Evolutionary conservation across 2,113 vertebrate species (phyloP).

Genomic region (Halichoeres trimaculatus): DNA sequence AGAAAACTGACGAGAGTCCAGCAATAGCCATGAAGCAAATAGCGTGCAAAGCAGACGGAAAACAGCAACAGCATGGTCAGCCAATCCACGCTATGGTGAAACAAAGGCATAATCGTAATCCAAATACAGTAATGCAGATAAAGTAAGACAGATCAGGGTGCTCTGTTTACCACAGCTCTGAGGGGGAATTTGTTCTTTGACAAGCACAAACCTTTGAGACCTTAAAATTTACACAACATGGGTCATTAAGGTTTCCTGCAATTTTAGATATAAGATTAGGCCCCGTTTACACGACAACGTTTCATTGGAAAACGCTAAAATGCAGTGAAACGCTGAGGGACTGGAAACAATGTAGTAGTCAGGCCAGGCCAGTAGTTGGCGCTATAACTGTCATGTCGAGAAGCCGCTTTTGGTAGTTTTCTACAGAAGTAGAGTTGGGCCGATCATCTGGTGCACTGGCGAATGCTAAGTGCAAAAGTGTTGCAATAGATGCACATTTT

Average conservation of each 20-base stretch:
- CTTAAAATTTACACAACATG: neutral
- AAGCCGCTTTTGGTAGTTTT: too few relatives aligned
- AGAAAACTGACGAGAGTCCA: conserved; percentile 51
- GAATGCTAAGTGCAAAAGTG: too few relatives aligned
- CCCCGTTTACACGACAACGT: too few relatives aligned
- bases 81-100: neutral
- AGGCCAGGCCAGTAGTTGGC: too few relatives aligned
- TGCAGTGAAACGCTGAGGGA: neutral
- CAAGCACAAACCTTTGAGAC: conserved; percentile 2
- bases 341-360: too few relatives aligned
- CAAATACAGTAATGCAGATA: conserved; percentile 15
- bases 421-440: too few relatives aligned
- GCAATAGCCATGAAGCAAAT: conserved; percentile 48
- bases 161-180: conserved; percentile 28
- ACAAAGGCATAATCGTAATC: conserved; percentile 28
- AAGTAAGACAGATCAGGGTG: neutral
- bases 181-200: conserved; percentile 6
- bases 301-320: too few relatives aligned
- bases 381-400: too few relatives aligned
- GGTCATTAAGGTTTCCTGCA: neutral
- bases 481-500: too few relatives aligned
- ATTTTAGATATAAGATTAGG: conserved; percentile 4
- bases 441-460: too few relatives aligned
- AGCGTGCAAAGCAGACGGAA: conserved; percentile 71
- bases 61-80: conserved; percentile 37